These are phyloP conservation scores for Microcebus murinus DNA, from an alignment of 2,113 vertebrate species.

Conservation along the genomic window DNA sequence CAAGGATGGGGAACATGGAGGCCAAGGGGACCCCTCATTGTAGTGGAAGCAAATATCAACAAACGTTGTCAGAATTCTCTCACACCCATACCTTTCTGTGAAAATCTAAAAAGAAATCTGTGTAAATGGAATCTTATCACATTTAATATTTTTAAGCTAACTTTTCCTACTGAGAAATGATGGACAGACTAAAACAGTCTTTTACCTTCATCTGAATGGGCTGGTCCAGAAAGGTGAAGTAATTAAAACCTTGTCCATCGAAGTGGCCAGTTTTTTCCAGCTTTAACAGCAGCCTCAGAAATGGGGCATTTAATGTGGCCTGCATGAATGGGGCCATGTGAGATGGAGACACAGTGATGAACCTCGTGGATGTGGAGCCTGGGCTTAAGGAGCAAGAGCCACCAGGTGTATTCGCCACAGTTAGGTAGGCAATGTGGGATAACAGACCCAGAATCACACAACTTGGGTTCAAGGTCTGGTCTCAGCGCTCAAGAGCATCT, in stretches of 20 bases:
- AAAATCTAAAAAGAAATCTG: neutral
- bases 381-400: neutral
- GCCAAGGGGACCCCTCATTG: neutral
- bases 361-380: fast-evolving
- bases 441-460: neutral
- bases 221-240: neutral
- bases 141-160: neutral
- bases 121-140: neutral
- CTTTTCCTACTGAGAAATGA: neutral
- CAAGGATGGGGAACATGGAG: neutral
- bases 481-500: neutral
- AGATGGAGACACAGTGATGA: neutral
- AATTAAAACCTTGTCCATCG: neutral
- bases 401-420: neutral
- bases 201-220: neutral
- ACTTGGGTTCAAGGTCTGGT: neutral
- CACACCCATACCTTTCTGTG: neutral
- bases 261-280: neutral
- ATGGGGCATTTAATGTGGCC: neutral
- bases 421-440: neutral
- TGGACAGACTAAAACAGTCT: neutral
- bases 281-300: neutral
- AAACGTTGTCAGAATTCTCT: neutral
- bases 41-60: neutral
- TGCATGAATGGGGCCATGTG: neutral